Evolutionary conservation across 2,888 invertebrate species (phyloP).

Genomic region (Eupithecia abbreviata): DNA sequence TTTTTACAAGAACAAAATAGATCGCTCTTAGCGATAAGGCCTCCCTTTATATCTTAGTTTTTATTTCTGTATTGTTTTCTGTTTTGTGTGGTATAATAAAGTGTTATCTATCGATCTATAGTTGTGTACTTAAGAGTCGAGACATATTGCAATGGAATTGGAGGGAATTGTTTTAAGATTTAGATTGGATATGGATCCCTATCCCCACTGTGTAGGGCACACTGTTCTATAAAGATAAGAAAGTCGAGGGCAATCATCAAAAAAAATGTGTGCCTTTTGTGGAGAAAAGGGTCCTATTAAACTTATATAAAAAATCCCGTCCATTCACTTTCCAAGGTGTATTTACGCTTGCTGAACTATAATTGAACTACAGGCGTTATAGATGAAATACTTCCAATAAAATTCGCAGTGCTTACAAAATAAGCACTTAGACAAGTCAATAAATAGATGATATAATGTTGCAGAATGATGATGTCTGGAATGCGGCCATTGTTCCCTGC

Average conservation of each 20-base stretch:
- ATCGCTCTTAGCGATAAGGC: too few relatives aligned
- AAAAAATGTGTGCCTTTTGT: too few relatives aligned
- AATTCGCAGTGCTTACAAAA: too few relatives aligned
- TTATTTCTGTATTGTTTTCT: too few relatives aligned
- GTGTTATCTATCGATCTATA: not conserved
- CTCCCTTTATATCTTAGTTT: too few relatives aligned
- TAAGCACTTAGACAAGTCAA: not conserved
- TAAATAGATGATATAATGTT: constrained; percentile 1
- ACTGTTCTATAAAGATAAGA: not conserved
- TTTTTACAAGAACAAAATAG: not conserved
- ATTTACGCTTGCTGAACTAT: not conserved
- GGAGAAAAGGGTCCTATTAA: too few relatives aligned
- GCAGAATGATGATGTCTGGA: constrained; percentile 81
- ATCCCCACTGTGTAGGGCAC: not conserved
- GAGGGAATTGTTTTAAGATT: not conserved
- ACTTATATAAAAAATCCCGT: too few relatives aligned
- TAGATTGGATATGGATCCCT: not conserved
- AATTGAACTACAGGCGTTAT: not conserved
- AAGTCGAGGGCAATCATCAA: not conserved
- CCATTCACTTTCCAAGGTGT: not conserved
- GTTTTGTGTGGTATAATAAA: too few relatives aligned
- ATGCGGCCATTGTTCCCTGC: constrained; percentile 93
- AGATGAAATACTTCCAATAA: not conserved
- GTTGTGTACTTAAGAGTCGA: not conserved
- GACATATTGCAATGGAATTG: not conserved